Evolutionary conservation across 2,797 vertebrate genomes (phyloP).

Genomic region (Mormyrops attenuatus): DNA sequence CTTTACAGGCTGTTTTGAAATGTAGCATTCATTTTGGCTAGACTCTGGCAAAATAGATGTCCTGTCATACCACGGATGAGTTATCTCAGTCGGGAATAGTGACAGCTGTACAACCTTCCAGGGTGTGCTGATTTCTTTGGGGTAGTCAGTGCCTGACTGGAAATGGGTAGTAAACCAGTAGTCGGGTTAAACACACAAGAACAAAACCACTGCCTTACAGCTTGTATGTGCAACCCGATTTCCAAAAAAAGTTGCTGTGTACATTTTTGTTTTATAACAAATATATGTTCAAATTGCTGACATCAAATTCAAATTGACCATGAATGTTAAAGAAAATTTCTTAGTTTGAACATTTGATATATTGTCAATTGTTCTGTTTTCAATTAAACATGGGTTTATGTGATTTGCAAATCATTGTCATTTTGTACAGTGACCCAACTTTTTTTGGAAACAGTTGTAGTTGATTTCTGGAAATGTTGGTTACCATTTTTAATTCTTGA

Average conservation of each 20-base stretch:
- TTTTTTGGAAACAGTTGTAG: background rate
- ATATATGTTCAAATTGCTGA: background rate
- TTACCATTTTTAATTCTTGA: background rate
- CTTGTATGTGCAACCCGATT: background rate
- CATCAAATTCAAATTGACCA: background rate
- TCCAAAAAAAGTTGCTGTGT: background rate
- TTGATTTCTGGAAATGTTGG: background rate
- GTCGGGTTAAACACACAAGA: slow-evolving; percentile 43
- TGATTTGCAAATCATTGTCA: background rate
- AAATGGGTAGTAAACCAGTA: slow-evolving; percentile 52
- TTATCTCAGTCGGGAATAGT: slow-evolving; percentile 35
- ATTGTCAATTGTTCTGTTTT: background rate
- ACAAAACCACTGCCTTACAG: background rate
- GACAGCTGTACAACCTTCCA: slow-evolving; percentile 30
- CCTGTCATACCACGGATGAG: slow-evolving; percentile 36
- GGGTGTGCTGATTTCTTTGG: slow-evolving; percentile 45
- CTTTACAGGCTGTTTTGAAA: background rate
- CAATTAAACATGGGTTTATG: background rate
- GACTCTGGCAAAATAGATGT: background rate
- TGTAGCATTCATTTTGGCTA: background rate
- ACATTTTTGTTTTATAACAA: background rate
- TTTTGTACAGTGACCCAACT: background rate
- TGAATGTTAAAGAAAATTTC: background rate
- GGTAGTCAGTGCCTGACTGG: slow-evolving; percentile 43
- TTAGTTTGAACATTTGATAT: background rate